These are phyloP conservation scores for Caenorhabditis japonica DNA, from an alignment of 2,888 invertebrate genomes.

Conservation along the genomic window DNA sequence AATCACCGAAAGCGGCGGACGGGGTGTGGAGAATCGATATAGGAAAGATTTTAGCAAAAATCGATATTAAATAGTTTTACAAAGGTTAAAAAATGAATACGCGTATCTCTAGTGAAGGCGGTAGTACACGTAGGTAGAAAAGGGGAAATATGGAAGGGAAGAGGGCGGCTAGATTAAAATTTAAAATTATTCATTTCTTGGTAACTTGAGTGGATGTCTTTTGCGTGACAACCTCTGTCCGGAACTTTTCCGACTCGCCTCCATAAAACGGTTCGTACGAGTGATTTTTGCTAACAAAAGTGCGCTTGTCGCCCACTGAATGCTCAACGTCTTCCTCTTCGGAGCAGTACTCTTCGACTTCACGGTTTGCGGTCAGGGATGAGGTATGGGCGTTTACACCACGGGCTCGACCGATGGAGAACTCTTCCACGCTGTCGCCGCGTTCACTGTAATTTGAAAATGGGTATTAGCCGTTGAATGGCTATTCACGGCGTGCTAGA, in stretches of 20 bases:
- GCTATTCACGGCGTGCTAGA: no score
- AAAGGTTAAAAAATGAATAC: no score
- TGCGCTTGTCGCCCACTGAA: slow-evolving; percentile 55
- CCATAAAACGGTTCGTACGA: slow-evolving; percentile 49
- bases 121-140: no score
- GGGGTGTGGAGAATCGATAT: no score
- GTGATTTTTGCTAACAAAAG: slow-evolving; percentile 45
- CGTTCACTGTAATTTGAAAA: slow-evolving; percentile 69
- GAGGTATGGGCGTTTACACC: slow-evolving; percentile 24
- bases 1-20: no score
- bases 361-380: slow-evolving; percentile 38
- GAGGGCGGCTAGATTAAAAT: no score
- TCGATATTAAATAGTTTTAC: no score
- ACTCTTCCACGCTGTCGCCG: slow-evolving; percentile 76
- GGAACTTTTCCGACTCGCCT: slow-evolving; percentile 54
- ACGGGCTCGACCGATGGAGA: slow-evolving; percentile 72
- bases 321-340: slow-evolving; percentile 50
- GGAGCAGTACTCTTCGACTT: slow-evolving; percentile 63
- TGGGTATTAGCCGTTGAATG: no score
- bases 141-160: no score
- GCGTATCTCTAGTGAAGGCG: no score
- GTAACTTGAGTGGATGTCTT: slow-evolving; percentile 48
- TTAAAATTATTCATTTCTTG: slow-evolving; percentile 31
- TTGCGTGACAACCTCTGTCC: slow-evolving; percentile 50
- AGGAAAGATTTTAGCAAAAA: no score